These are phyloP conservation scores for Nerophis ophidion DNA, from an alignment of 2,113 vertebrate genomes.

Conservation along the genomic window DNA sequence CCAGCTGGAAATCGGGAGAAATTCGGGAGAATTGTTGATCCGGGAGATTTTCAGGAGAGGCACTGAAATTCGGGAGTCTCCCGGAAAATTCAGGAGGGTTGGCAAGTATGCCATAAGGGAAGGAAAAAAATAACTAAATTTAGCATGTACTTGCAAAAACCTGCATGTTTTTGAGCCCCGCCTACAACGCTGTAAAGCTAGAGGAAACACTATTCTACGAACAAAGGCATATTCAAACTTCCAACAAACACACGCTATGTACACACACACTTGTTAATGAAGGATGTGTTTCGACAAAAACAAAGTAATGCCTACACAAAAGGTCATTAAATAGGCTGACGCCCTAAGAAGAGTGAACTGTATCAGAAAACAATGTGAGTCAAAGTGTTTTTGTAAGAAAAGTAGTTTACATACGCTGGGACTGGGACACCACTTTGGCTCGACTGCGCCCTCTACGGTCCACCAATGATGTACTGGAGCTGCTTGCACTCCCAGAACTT, in stretches of 20 bases:
- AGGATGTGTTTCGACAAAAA: conserved; percentile 14
- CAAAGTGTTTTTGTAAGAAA: background rate
- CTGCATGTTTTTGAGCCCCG: too few species aligned
- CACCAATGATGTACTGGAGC: conserved; percentile 72
- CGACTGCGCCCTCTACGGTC: conserved; percentile 92
- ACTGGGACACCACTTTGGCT: conserved; percentile 97
- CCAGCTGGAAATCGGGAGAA: too few species aligned
- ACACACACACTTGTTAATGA: conserved; percentile 12
- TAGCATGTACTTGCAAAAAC: too few species aligned
- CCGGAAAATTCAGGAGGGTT: too few species aligned
- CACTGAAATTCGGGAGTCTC: too few species aligned
- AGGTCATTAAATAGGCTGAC: too few species aligned
- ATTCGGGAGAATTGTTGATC: too few species aligned
- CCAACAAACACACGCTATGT: background rate
- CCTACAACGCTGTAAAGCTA: too few species aligned
- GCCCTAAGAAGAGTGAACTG: background rate
- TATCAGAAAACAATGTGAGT: background rate
- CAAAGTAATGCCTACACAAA: conserved; percentile 19
- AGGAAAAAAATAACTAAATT: too few species aligned
- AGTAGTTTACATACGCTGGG: conserved; percentile 84
- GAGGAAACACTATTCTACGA: background rate
- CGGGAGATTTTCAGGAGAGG: too few species aligned
- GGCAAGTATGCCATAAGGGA: too few species aligned
- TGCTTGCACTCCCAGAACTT: conserved; percentile 85
- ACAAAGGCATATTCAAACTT: background rate